Base-by-base conservation (phyloP, 2,113 vertebrate genomes). In the Entelurus aequoreus region DNA sequence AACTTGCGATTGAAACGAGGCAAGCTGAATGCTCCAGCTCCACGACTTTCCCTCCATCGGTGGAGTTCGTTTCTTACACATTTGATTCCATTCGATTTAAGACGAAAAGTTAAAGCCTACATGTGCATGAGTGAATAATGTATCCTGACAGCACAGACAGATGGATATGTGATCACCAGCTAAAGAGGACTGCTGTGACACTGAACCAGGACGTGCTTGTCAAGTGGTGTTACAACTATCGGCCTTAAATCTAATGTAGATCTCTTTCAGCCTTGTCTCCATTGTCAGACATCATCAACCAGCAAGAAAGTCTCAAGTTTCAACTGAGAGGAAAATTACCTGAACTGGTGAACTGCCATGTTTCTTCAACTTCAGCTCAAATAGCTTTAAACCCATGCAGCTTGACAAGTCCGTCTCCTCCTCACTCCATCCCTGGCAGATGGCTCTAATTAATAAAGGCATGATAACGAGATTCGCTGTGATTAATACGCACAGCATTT, bases 401-500 rank as follows among this genome's bases (percentile, higher is more conserved):
- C 60, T 60, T 65, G 48, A 70, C 37, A 6, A 53, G 15, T 62
- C 67, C 66, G 54, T 68, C 61, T 65, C 62, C 63, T 62, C 59
- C 65, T 74, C 74, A 73, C 65, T 70, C 65, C 56, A 52, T 80
- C 67, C 54, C 71, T 68, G 76, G 82, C 90, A 90, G 90, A 91
- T 91, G 88, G 88, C 77, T 87, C 79, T 83, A 82, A 91, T 89
- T 88, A 89, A 88, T 87, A 83, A 73, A 87, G 84, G 84, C 83
- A 78, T 80, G 87, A 89, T 88, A 91, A 91, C 83, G 66, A 85
- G 88, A 91, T 90, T 89, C 82, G 78, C 78, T 48, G 75, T 69
- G 78, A 90, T 90, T 91, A 90, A 89, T 89, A 89, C 78, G 64
- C 79, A 77, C 75, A 87, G 82, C 86, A 89, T 85, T 88, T 89